These are phyloP conservation scores for Luscinia megarhynchos DNA, from an alignment of 2,797 vertebrate genomes.

Conservation along the genomic window DNA sequence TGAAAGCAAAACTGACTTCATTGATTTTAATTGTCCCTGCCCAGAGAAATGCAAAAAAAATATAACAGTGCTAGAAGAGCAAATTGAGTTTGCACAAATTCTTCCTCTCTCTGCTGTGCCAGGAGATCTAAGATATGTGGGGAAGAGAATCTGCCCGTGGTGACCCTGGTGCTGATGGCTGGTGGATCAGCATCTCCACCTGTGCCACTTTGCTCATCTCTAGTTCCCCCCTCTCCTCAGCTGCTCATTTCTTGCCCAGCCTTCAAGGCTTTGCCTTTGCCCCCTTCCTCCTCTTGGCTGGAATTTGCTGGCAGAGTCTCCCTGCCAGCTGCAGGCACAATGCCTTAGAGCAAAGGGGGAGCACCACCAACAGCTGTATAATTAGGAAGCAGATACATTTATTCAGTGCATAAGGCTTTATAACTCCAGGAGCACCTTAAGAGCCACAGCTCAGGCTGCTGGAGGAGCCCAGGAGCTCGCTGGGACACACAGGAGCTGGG, in stretches of 20 bases:
- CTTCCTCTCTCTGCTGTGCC: not conserved
- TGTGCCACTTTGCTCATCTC: not conserved
- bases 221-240: accelerated
- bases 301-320: not conserved
- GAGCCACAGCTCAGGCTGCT: constrained; percentile 11
- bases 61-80: not conserved
- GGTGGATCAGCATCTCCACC: not conserved
- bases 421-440: constrained; percentile 34
- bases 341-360: not conserved
- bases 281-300: not conserved
- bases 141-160: not conserved
- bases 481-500: not conserved
- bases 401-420: constrained; percentile 44
- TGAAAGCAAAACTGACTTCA: constrained; percentile 61
- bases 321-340: not conserved
- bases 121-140: accelerated
- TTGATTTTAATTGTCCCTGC: constrained; percentile 62
- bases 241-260: not conserved
- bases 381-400: constrained; percentile 32
- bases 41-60: constrained; percentile 18
- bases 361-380: constrained; percentile 11
- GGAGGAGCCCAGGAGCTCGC: not conserved
- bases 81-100: not conserved
- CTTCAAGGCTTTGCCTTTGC: not conserved
- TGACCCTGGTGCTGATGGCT: not conserved